Evolutionary conservation across 1,140 invertebrate genomes (phyloP), one percentile per base, ranked within the genome.

Genomic region (Thaumetopoea pityocampa): DNA sequence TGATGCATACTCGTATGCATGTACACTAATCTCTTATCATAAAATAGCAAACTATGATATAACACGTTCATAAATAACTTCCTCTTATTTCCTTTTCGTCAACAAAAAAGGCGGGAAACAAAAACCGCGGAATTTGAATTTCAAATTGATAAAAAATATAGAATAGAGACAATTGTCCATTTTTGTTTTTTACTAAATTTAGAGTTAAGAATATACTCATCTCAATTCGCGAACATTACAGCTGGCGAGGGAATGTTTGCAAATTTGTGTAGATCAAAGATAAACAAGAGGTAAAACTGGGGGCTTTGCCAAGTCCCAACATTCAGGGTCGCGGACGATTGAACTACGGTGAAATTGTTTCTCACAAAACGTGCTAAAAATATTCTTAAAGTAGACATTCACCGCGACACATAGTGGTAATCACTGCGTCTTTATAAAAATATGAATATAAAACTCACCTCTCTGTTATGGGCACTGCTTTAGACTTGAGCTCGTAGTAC

Each of bases 401-500:
- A 45, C 55, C 32, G 59, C 34, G 61, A 52, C 44, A 41, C 43
- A 53, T 40, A 17, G 20, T 12, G 10, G 20, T 19, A 41, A 18
- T 33, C 29, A 32, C 20, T 22, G 44, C 29, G 41, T 36, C 28
- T 51, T 40, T 50, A 34, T 41, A 47, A 16, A 15, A 27, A 33
- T 48, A 29, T 43, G 28, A 20, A 37, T 18, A n/a, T 36, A 7
- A 6, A 34, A 85, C 85, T 73, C 68, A 91, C 90, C 89, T 90
- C 85, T 89, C 87, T 34, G 87, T 88, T 52, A 89, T 85, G 9
- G 90, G 89, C 32, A 90, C 88, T 8, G 87, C 87, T 73, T 88
- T 88, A 4, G 88, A 89, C 56, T 90, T 91, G 15, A 91, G 74
- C 67, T 91, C 89, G 72, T 91, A 91, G 67, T 89, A 91, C 87